These are phyloP conservation scores for Xenentodon cancila DNA, from an alignment of 2,797 vertebrate species.

Conservation along the genomic window DNA sequence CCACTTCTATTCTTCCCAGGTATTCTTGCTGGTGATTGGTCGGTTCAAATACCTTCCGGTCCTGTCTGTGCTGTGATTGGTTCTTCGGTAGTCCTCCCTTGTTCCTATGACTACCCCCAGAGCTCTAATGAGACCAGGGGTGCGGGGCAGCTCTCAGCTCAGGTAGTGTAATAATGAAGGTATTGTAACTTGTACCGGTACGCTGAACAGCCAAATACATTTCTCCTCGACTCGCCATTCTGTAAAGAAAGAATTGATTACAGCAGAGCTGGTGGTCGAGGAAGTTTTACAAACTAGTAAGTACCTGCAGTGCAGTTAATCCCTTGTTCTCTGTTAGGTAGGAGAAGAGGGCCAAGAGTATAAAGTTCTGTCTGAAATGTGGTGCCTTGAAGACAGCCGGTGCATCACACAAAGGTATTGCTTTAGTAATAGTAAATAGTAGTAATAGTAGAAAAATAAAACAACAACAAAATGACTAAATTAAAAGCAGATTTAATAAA, in stretches of 20 bases:
- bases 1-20: conserved; percentile 34
- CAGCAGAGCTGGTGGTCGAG: no score
- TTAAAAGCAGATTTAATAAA: not conserved
- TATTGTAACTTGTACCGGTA: conserved; percentile 41
- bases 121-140: conserved; percentile 29
- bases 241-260: not conserved
- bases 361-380: conserved; percentile 76
- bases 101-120: conserved; percentile 79
- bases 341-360: conserved; percentile 26
- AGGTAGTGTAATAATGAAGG: conserved; percentile 61
- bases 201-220: not conserved
- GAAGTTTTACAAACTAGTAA: no score
- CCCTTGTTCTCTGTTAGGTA: conserved; percentile 16
- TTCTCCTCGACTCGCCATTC: not conserved
- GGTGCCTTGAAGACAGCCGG: conserved; percentile 73
- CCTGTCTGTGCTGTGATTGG: conserved; percentile 68
- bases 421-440: not conserved
- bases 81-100: conserved; percentile 74
- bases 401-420: conserved; percentile 76
- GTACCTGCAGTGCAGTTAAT: not conserved
- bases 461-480: not conserved
- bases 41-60: conserved; percentile 54
- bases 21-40: conserved; percentile 70
- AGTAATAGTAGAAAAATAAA: not conserved
- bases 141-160: conserved; percentile 23